A percentile compares a stretch with the other conserved stretches of the same genome.
phyloP scores from a whole-genome alignment of 2,888 invertebrate genomes.

The Xanthorhoe spadicearia region DNA sequence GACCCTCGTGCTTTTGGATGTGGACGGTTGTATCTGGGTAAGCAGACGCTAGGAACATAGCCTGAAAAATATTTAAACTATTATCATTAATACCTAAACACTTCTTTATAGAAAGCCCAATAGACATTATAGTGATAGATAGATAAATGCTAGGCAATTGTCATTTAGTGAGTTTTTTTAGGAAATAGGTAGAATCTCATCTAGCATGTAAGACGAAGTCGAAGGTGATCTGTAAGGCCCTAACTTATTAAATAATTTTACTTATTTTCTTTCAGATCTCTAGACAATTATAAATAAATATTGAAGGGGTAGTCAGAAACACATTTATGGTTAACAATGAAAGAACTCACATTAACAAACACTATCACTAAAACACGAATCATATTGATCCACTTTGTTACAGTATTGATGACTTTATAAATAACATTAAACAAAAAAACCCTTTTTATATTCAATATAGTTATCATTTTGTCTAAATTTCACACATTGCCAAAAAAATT shows the following conservation, averaged over 20 bases:
- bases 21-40: slow-evolving; percentile 56
- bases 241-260: too few species aligned
- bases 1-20: slow-evolving; percentile 66
- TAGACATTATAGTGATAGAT: too few species aligned
- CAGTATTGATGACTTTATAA: slow-evolving; percentile 1
- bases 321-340: too few species aligned
- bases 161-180: too few species aligned
- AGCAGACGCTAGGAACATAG: slow-evolving; percentile 30
- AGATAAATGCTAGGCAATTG: too few species aligned
- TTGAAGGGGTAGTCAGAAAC: too few species aligned
- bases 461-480: slow-evolving; percentile 31
- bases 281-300: too few species aligned
- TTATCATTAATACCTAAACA: neutral
- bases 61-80: slow-evolving; percentile 10
- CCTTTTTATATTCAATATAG: slow-evolving; percentile 18
- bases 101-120: too few species aligned
- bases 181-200: too few species aligned
- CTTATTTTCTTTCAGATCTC: too few species aligned
- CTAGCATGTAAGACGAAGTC: too few species aligned
- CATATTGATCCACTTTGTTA: neutral
- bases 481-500: slow-evolving; percentile 27
- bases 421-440: neutral
- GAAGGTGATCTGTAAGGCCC: too few species aligned
- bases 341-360: slow-evolving; percentile 35
- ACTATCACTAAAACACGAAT: slow-evolving; percentile 6